phyloP scores from a whole-genome alignment of 1,140 invertebrate species.

The Chrysomallon squamiferum region DNA sequence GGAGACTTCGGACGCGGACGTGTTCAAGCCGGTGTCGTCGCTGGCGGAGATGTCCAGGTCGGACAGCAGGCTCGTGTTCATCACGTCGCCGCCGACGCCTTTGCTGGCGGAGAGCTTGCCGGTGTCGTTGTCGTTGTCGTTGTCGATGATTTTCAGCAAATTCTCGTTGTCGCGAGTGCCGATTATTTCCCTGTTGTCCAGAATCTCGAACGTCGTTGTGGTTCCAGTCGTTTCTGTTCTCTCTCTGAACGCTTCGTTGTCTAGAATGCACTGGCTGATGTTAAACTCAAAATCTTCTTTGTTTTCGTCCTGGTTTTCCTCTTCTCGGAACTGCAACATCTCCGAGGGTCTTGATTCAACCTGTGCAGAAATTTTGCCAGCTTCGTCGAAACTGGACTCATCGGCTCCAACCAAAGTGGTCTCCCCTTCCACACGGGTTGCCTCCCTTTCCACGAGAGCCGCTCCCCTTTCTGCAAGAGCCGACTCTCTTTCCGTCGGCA shows the following conservation, averaged over 20 bases:
- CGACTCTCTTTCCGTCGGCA: too few species aligned
- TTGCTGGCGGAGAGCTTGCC: background rate
- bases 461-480: background rate
- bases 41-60: background rate
- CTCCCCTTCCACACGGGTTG: background rate
- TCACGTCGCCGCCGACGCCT: background rate
- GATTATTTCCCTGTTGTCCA: background rate
- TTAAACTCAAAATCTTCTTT: conserved; percentile 5
- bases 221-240: too few species aligned
- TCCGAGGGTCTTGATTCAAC: background rate
- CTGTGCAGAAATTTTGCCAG: background rate
- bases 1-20: background rate
- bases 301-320: background rate
- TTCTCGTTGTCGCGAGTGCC: background rate
- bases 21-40: conserved; percentile 7
- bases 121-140: background rate
- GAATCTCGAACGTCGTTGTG: background rate
- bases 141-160: conserved; percentile 5
- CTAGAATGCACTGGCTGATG: too few species aligned
- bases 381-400: conserved; percentile 1
- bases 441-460: background rate
- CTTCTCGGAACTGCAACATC: background rate
- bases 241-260: too few species aligned
- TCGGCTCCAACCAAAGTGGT: background rate
- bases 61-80: background rate